Evolutionary conservation across 1,140 invertebrate genomes (phyloP).

Genomic region (Diorhabda sublineata): DNA sequence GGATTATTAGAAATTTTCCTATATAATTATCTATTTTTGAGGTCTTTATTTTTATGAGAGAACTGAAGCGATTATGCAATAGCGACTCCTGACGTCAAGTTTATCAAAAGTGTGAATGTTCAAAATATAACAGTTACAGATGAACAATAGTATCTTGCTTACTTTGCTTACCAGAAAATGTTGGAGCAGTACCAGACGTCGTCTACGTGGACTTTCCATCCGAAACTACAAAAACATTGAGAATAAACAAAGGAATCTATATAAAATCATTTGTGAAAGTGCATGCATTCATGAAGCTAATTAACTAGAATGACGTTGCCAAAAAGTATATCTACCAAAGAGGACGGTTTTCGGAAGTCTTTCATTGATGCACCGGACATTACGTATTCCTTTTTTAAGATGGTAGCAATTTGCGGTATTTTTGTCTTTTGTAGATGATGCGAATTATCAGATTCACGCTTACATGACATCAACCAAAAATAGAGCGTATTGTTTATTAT

Average conservation of each 20-base stretch:
- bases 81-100: too few species aligned
- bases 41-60: too few species aligned
- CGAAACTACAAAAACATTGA: neutral
- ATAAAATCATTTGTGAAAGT: slow-evolving; percentile 4
- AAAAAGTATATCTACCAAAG: neutral
- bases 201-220: neutral
- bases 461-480: neutral
- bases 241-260: neutral
- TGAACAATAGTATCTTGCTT: too few species aligned
- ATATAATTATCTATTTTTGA: too few species aligned
- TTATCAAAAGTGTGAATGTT: too few species aligned
- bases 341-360: neutral
- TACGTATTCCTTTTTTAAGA: slow-evolving; percentile 5
- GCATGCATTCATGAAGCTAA: slow-evolving; percentile 5
- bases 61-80: too few species aligned
- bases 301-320: slow-evolving; percentile 4
- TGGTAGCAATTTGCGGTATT: slow-evolving; percentile 9
- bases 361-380: neutral
- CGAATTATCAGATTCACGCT: neutral
- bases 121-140: too few species aligned
- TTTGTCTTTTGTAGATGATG: neutral
- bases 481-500: neutral
- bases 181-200: neutral
- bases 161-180: too few species aligned
- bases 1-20: too few species aligned